Conservation (phyloP, 2,888 invertebrate genomes). For the Eupithecia abbreviata region DNA sequence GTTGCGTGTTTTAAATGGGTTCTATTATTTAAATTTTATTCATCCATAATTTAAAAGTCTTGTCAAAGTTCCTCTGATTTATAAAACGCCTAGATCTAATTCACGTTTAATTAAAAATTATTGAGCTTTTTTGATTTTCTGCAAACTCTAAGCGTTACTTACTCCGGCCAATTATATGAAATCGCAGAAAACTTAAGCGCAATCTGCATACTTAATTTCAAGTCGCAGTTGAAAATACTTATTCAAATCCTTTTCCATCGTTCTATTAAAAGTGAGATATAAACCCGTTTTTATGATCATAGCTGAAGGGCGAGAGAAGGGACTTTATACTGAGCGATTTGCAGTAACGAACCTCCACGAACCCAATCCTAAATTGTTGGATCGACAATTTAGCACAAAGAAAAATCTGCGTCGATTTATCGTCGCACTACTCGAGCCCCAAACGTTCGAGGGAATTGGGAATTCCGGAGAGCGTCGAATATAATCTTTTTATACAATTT, state of each 20-base stretch:
- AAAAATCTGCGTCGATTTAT: constrained; percentile 45
- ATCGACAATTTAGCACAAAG: constrained; percentile 44
- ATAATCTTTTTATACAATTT: constrained; percentile 34
- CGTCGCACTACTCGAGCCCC: constrained; percentile 32
- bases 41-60: background rate
- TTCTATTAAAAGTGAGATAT: background rate
- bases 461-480: constrained; percentile 26
- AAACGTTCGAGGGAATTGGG: constrained; percentile 38
- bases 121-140: background rate
- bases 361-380: constrained; percentile 34
- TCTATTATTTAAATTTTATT: background rate
- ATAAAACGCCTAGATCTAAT: background rate
- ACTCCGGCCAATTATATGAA: background rate
- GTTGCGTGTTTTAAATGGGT: background rate
- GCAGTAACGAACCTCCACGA: constrained; percentile 36
- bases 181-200: constrained; percentile 1
- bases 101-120: constrained; percentile 3
- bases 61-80: background rate
- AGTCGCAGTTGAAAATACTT: background rate
- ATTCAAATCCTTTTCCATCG: background rate
- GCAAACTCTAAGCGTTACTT: background rate
- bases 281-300: constrained; percentile 27
- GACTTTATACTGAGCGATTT: constrained; percentile 24
- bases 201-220: background rate
- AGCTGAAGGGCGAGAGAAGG: constrained; percentile 14